Evolutionary conservation across 2,113 vertebrate genomes (phyloP).

Genomic region (Eretmodus cyanostictus): DNA sequence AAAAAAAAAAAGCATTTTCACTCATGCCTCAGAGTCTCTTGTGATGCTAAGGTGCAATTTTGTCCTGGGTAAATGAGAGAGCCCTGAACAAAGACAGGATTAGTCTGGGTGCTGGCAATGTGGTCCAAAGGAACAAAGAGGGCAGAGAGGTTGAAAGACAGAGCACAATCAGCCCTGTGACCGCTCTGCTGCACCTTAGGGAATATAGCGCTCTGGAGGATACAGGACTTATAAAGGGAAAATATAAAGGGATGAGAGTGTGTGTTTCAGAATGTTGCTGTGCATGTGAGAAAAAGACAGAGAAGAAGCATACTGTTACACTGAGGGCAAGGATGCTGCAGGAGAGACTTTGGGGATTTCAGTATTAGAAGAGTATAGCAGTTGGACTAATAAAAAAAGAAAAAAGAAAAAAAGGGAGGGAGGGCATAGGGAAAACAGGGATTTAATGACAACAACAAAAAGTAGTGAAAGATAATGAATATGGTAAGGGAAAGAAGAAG

Average conservation of each 20-base stretch:
- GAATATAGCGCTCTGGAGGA: constrained; percentile 47
- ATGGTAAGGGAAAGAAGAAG: background rate
- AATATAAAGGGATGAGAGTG: constrained; percentile 16
- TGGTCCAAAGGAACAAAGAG: constrained; percentile 53
- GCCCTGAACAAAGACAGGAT: constrained; percentile 52
- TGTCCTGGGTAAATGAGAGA: constrained; percentile 42
- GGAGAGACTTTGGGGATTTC: background rate
- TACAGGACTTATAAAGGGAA: constrained; percentile 33
- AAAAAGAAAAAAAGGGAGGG: background rate
- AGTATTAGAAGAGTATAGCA: background rate
- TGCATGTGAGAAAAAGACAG: background rate
- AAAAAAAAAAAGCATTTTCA: background rate
- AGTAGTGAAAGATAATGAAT: background rate
- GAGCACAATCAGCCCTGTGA: constrained; percentile 53
- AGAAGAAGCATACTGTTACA: background rate
- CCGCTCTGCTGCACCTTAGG: constrained; percentile 43
- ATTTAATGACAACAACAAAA: background rate
- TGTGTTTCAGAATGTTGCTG: background rate
- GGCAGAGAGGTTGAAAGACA: constrained; percentile 49
- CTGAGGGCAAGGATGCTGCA: background rate
- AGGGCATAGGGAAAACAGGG: background rate
- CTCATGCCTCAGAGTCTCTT: background rate
- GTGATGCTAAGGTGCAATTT: constrained; percentile 39
- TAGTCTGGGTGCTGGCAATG: constrained; percentile 39
- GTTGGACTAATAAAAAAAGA: background rate